Percentiles rank a stretch among this genome's conserved stretches.
Evolutionary conservation across 1,140 invertebrate genomes (phyloP).

Genomic region (Cylas formicarius): DNA sequence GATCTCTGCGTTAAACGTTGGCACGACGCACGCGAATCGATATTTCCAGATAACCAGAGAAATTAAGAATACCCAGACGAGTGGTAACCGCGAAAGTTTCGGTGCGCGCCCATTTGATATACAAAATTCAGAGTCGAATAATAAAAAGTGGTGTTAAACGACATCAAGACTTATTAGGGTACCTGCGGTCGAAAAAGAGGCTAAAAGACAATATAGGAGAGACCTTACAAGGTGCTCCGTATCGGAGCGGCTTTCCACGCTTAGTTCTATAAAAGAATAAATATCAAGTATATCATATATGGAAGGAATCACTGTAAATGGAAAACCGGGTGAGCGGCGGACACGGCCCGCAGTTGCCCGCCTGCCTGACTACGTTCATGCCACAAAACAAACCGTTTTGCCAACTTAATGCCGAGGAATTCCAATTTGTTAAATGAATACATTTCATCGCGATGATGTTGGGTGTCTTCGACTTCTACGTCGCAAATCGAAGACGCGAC

Average conservation of each 20-base stretch:
- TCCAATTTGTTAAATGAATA: conserved; percentile 26
- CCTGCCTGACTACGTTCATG: conserved; percentile 14
- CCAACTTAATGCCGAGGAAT: conserved; percentile 29
- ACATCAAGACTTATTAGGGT: no score
- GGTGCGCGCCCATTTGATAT: no score
- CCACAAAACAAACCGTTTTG: conserved; percentile 15
- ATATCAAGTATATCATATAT: conserved; percentile 45
- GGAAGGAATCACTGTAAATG: conserved; percentile 45
- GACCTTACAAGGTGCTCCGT: conserved; percentile 41
- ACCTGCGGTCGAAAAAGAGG: conserved; percentile 15
- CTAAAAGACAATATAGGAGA: conserved; percentile 32
- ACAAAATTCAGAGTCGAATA: no score
- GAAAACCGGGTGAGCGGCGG: conserved; percentile 41
- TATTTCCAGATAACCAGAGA: no score
- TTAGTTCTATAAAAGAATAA: conserved; percentile 42
- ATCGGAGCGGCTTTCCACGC: conserved; percentile 39
- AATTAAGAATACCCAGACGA: no score
- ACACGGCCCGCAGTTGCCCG: conserved; percentile 31
- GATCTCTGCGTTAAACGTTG: no score
- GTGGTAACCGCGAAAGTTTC: no score
- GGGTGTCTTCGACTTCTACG: no score
- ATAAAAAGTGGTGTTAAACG: no score
- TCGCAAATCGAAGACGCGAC: no score
- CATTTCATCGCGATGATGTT: no score
- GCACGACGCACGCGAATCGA: no score